These are phyloP conservation scores for Amyelois transitella DNA, from an alignment of 1,140 invertebrate species.

Conservation along the genomic window DNA sequence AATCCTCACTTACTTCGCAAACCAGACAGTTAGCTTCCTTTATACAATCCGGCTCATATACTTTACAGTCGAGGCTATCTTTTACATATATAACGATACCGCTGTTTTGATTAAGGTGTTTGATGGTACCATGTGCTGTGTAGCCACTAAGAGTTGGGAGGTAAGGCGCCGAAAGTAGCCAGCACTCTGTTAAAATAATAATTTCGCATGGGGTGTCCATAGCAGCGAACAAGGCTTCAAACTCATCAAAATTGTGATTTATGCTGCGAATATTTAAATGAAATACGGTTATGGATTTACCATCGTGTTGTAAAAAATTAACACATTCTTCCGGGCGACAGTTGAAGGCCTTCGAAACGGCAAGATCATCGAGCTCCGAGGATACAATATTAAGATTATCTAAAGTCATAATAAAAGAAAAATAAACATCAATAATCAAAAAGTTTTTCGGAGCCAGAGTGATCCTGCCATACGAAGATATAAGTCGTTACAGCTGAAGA, in stretches of 20 bases:
- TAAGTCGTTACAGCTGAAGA: not conserved
- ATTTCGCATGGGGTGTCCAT: slow-evolving; percentile 2
- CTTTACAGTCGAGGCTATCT: not conserved
- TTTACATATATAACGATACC: slow-evolving; percentile 17
- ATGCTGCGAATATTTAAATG: slow-evolving; percentile 11
- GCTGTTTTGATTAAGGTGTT: slow-evolving; percentile 16
- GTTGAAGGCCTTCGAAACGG: not conserved
- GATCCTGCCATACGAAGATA: not conserved
- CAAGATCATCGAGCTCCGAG: not conserved
- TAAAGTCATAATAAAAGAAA: not conserved
- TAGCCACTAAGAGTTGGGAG: not conserved
- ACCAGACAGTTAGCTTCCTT: slow-evolving; percentile 8
- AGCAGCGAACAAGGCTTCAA: not conserved
- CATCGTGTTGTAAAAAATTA: not conserved
- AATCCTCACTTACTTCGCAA: not conserved
- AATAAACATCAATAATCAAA: not conserved
- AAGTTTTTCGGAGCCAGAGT: not conserved
- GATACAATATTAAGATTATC: not conserved
- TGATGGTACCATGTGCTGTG: not conserved
- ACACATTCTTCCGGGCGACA: not conserved
- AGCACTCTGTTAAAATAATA: slow-evolving; percentile 17
- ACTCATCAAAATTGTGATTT: slow-evolving; percentile 6
- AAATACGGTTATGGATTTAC: not conserved
- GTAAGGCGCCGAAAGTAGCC: slow-evolving; percentile 1
- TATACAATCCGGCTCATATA: not conserved